Evolutionary conservation across 2,888 invertebrate species (phyloP).

Genomic region (Gibbula magus): DNA sequence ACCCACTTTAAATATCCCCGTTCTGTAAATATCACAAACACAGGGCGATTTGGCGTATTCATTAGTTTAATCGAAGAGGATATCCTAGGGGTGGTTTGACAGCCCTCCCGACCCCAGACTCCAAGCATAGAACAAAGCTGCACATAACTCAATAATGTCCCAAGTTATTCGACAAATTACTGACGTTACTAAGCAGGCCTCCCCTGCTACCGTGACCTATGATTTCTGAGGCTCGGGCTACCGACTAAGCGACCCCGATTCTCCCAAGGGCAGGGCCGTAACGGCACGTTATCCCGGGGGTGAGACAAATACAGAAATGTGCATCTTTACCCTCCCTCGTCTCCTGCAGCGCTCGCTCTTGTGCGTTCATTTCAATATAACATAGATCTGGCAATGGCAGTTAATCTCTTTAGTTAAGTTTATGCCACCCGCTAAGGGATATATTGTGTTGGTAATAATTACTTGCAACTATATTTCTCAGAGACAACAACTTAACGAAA

Average conservation of each 20-base stretch:
- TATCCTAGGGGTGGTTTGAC: constrained; percentile 13
- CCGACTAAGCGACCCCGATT: constrained; percentile 6
- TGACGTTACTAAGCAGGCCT: constrained; percentile 25
- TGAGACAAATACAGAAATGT: constrained; percentile 7
- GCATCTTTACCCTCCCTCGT: not conserved
- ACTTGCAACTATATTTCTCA: not conserved
- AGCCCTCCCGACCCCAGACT: not conserved
- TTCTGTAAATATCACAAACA: not conserved
- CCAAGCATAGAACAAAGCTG: constrained; percentile 22
- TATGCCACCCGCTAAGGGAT: not conserved
- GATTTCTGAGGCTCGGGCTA: constrained; percentile 12
- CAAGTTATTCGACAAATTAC: constrained; percentile 28
- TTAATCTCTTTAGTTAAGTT: constrained; percentile 17
- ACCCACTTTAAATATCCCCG: not conserved
- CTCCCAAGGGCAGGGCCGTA: constrained; percentile 5
- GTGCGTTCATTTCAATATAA: constrained; percentile 19
- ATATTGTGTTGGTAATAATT: not conserved
- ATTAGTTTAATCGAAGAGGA: constrained; percentile 20
- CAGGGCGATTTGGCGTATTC: constrained; percentile 10
- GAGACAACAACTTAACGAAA: not conserved
- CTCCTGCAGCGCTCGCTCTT: not conserved
- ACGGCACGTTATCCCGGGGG: constrained; percentile 7
- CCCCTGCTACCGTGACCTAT: constrained; percentile 26
- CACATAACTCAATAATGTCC: constrained; percentile 27
- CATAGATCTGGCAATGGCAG: not conserved